Conservation (phyloP, 2,888 invertebrate species). For the Pseudococcus longispinus region DNA sequence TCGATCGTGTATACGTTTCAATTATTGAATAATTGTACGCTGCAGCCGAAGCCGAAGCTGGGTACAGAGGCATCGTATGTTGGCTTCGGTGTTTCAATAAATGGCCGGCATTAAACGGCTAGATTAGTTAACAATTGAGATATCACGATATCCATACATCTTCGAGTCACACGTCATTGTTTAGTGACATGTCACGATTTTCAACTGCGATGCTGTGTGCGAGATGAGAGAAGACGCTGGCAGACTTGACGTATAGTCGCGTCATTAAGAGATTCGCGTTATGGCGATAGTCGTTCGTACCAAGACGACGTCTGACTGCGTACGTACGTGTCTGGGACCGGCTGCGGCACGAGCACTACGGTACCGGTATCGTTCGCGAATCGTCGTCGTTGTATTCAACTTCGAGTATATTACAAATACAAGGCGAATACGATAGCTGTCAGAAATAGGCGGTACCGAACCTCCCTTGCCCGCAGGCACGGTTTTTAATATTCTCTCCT, state of each 20-base stretch:
- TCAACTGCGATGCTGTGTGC: not conserved
- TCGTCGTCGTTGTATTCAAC: not conserved
- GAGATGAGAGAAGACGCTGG: not conserved
- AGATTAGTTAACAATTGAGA: conserved; percentile 45
- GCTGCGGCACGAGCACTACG: not conserved
- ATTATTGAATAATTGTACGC: conserved; percentile 32
- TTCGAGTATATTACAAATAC: conserved; percentile 36
- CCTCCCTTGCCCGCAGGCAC: conserved; percentile 40
- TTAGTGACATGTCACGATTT: conserved; percentile 46
- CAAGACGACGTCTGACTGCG: too few relatives aligned
- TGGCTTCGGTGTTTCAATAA: not conserved
- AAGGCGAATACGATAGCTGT: conserved; percentile 41
- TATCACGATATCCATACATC: conserved; percentile 37
- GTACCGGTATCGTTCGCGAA: conserved; percentile 27
- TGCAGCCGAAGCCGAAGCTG: not conserved
- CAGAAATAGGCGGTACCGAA: conserved; percentile 51
- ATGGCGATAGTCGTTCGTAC: not conserved
- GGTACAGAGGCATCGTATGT: not conserved
- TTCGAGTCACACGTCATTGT: conserved; percentile 37
- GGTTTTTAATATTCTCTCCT: conserved; percentile 40
- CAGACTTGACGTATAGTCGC: not conserved
- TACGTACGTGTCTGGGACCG: not conserved
- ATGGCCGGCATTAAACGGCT: conserved; percentile 19
- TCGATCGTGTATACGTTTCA: conserved; percentile 37
- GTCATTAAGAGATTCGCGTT: not conserved